phyloP scores from a whole-genome alignment of 64 coral and sea anemone species.

The Actinia equina region DNA sequence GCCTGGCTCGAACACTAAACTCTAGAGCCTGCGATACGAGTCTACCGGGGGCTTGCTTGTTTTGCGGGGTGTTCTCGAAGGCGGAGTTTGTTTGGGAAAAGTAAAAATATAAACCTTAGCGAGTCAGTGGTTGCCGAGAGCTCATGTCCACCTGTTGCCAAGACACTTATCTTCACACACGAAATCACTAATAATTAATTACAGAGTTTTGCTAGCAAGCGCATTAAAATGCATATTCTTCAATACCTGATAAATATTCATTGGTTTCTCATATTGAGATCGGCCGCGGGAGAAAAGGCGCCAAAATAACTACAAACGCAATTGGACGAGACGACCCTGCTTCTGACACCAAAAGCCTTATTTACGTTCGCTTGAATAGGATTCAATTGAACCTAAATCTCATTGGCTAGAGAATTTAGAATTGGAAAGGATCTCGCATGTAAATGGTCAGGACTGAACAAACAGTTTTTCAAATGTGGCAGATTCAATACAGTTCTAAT shows the following conservation, averaged over 20 bases:
- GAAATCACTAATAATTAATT: constrained; percentile 75
- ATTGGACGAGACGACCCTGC: not conserved
- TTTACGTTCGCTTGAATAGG: not conserved
- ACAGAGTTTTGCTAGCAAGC: constrained; percentile 22
- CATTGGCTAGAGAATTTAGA: constrained; percentile 6
- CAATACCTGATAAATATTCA: constrained; percentile 19
- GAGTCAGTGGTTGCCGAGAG: constrained; percentile 26
- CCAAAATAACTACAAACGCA: not conserved
- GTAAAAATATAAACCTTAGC: constrained; percentile 1
- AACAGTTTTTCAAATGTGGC: constrained; percentile 1
- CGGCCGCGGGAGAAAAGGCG: not conserved
- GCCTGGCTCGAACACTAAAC: not conserved
- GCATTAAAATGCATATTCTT: constrained; percentile 55
- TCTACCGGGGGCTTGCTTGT: not conserved
- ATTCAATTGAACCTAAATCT: not conserved
- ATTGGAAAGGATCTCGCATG: not conserved
- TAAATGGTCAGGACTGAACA: not conserved
- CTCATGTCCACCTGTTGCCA: constrained; percentile 70
- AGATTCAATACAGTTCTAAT: constrained; percentile 3
- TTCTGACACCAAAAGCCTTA: constrained; percentile 12
- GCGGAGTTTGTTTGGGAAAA: constrained; percentile 23
- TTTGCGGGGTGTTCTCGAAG: constrained; percentile 35
- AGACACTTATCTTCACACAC: constrained; percentile 69
- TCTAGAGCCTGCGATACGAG: not conserved
- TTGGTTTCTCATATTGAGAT: not conserved